A percentile compares a stretch with the other conserved stretches of the same genome.
phyloP scores from a whole-genome alignment of 37 sponge, comb jelly and placozoan genomes.

The Amphimedon queenslandica region DNA sequence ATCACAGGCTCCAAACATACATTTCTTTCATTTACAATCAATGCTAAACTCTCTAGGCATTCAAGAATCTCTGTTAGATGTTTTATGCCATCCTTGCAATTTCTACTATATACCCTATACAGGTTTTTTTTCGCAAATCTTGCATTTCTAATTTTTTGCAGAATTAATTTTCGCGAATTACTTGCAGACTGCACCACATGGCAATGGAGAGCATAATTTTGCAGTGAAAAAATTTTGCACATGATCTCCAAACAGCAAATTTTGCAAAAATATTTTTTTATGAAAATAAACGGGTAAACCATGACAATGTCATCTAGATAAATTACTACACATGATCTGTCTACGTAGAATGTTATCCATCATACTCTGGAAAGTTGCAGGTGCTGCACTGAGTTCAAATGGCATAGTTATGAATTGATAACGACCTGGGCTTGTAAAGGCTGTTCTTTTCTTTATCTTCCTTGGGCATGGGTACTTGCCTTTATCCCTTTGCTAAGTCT shows the following conservation, averaged over 20 bases:
- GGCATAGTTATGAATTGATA: slow-evolving; percentile 57
- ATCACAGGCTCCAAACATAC: slow-evolving; percentile 1
- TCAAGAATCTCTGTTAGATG: slow-evolving; percentile 13
- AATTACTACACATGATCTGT: too few relatives aligned
- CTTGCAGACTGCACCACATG: too few relatives aligned
- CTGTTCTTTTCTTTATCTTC: slow-evolving; percentile 31
- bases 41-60: slow-evolving; percentile 4
- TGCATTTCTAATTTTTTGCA: too few relatives aligned
- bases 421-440: slow-evolving; percentile 50
- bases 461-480: slow-evolving; percentile 46
- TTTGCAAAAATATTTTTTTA: too few relatives aligned
- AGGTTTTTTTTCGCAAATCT: too few relatives aligned
- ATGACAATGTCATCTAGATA: too few relatives aligned
- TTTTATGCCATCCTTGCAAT: slow-evolving; percentile 28
- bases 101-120: slow-evolving; percentile 18
- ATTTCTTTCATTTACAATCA: slow-evolving; percentile 25
- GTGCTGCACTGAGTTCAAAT: slow-evolving; percentile 44
- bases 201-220: too few relatives aligned
- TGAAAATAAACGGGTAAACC: too few relatives aligned
- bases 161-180: too few relatives aligned
- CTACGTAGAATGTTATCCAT: slow-evolving; percentile 23
- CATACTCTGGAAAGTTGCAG: slow-evolving; percentile 48
- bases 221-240: too few relatives aligned
- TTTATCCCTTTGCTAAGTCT: slow-evolving; percentile 62
- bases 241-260: too few relatives aligned